phyloP scores from a whole-genome alignment of 2,888 invertebrate species.

The Stenotaenia linearis region DNA sequence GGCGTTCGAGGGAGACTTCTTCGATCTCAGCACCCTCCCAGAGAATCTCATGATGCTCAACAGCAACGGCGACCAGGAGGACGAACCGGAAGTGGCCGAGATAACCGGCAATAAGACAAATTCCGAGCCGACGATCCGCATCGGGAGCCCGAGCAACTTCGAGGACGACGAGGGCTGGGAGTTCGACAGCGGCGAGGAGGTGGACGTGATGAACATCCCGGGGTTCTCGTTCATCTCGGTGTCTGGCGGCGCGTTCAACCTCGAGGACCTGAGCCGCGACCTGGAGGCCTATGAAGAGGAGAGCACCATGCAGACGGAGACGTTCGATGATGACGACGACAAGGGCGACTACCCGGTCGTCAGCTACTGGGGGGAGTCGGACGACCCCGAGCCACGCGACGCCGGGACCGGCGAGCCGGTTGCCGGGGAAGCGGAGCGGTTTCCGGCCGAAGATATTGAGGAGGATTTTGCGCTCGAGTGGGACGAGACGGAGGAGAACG shows the following conservation, averaged over 20 bases:
- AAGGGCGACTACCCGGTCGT: slow-evolving; percentile 48
- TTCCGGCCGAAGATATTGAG: slow-evolving; percentile 15
- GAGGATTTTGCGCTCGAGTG: slow-evolving; percentile 44
- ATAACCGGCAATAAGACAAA: background rate
- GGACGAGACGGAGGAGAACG: slow-evolving; percentile 39
- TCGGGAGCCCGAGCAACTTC: slow-evolving; percentile 42
- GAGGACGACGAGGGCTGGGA: slow-evolving; percentile 41
- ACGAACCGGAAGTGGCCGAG: slow-evolving; percentile 30
- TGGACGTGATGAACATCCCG: slow-evolving; percentile 37
- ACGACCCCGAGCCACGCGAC: slow-evolving; percentile 43
- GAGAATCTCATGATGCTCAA: slow-evolving; percentile 57
- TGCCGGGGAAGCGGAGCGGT: background rate
- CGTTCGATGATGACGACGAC: slow-evolving; percentile 43
- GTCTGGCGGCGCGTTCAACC: slow-evolving; percentile 38
- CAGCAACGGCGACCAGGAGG: slow-evolving; percentile 33
- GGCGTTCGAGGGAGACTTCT: slow-evolving; percentile 44
- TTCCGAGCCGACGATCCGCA: slow-evolving; percentile 36
- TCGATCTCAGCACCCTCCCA: slow-evolving; percentile 52
- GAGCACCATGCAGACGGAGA: slow-evolving; percentile 32
- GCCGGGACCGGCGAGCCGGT: background rate
- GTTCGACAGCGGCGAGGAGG: slow-evolving; percentile 36
- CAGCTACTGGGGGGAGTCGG: slow-evolving; percentile 8
- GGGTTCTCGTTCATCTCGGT: slow-evolving; percentile 40
- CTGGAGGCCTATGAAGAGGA: slow-evolving; percentile 39
- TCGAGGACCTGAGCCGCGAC: slow-evolving; percentile 40